Percentiles rank a stretch among this genome's conserved stretches.
Conservation (phyloP, 2,113 vertebrate genomes). For the Turdus rufiventris region DNA sequence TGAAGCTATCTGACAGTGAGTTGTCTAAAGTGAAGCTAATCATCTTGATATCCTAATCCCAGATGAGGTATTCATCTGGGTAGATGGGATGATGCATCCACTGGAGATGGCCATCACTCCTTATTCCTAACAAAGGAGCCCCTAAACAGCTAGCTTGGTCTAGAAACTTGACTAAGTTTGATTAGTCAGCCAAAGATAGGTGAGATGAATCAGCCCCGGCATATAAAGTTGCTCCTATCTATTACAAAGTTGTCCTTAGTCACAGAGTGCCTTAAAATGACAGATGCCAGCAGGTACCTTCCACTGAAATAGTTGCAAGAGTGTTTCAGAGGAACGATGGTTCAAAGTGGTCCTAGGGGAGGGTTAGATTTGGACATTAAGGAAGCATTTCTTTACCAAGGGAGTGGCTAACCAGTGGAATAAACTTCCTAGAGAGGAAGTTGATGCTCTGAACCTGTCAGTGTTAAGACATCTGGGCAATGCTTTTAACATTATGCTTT, state of each 20-base stretch:
- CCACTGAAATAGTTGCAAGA: not conserved
- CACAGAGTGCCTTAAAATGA: not conserved
- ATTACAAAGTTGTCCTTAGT: not conserved
- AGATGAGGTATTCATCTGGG: not conserved
- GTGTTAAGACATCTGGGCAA: not conserved
- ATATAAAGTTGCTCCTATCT: not conserved
- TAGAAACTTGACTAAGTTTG: not conserved
- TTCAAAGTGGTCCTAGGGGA: not conserved
- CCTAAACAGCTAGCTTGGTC: not conserved
- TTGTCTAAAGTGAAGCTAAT: not conserved
- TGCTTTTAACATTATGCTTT: not conserved
- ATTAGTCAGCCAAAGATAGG: not conserved
- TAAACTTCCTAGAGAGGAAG: not conserved
- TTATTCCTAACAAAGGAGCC: not conserved
- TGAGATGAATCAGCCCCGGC: not conserved
- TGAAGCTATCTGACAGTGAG: not conserved
- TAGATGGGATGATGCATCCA: not conserved
- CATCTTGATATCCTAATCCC: not conserved
- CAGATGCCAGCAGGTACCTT: not conserved
- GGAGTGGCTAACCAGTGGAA: not conserved
- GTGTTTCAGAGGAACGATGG: not conserved
- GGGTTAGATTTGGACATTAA: not conserved
- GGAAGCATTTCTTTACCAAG: not conserved
- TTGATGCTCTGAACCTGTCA: accelerated
- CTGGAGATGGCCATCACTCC: not conserved